Base-by-base conservation (phyloP, 1,140 invertebrate genomes). In the Geopemphigus sp. region DNA sequence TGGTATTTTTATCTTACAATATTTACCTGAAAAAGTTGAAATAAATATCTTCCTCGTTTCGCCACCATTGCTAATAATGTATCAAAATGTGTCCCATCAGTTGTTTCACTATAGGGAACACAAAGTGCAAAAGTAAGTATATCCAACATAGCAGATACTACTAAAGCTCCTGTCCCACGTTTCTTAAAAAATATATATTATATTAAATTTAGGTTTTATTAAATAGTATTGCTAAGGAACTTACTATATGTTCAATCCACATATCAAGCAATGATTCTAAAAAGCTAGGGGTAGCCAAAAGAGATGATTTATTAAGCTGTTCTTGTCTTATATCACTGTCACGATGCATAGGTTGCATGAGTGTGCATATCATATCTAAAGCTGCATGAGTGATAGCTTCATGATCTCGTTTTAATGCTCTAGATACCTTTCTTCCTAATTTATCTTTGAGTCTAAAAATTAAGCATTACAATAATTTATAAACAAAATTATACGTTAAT, bases 261-360 rank as follows among this genome's bases (percentile, higher is more conserved):
- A 97, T 96, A 82, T 97, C 93, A 19, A 99, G 88, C 66, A 99
- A 86, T 83, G 91, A 94, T 84, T 98, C 95, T 17, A 99, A 87
- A 88, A 99, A 99, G 80, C 92, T 91, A 84, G 93, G 91, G 6
- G 93, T 96, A 81, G 96, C 95, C 17, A 99, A 88, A 81, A 99
- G 89, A 80, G 95, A 97, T 81, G 94, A 93, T 88, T 99, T 99
- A 85, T 99, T 99, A 45, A 98, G 86, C 86, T 99, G 98, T 85
- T 99, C 98, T 86, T 98, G 96, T 83, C 95, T 89, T 45, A 99
- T 86, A 86, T 94, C 92, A 85, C 96, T 97, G 85, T 98, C 95
- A 83, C 95, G 92, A 86, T 99, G 97, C 94, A 99, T 98, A 1
- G 98, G 98, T 87, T 98, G 96, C 94, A 99, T 97, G 15, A 99